phyloP scores from a whole-genome alignment of 2,113 vertebrate species.

The Melanocharis versteri region DNA sequence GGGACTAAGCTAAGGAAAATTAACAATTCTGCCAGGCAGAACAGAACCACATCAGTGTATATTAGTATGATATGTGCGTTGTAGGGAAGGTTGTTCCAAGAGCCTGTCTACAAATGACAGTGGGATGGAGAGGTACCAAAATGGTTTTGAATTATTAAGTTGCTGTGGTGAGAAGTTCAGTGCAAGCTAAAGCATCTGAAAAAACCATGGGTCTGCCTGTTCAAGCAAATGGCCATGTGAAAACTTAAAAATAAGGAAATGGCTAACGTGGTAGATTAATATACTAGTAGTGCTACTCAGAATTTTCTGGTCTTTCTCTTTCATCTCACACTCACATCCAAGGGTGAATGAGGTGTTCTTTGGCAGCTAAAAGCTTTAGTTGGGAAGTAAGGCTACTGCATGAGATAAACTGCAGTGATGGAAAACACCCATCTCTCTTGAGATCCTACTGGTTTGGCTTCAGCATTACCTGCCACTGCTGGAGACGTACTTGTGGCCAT shows the following conservation, averaged over 20 bases:
- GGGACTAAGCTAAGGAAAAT: neutral
- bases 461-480: neutral
- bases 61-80: fast-evolving
- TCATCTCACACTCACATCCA: neutral
- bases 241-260: neutral
- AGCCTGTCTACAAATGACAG: neutral
- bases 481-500: neutral
- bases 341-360: neutral
- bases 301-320: neutral
- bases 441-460: neutral
- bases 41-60: neutral
- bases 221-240: neutral
- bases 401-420: neutral
- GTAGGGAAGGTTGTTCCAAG: neutral
- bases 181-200: neutral
- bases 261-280: fast-evolving
- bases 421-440: neutral
- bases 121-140: neutral
- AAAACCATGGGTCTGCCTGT: neutral
- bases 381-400: neutral
- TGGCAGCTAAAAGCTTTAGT: neutral
- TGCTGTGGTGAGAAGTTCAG: neutral
- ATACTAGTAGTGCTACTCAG: neutral
- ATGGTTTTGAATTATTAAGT: neutral
- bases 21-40: neutral